Evolutionary conservation across 2,113 vertebrate genomes (phyloP).

Genomic region (Struthidea cinerea): DNA sequence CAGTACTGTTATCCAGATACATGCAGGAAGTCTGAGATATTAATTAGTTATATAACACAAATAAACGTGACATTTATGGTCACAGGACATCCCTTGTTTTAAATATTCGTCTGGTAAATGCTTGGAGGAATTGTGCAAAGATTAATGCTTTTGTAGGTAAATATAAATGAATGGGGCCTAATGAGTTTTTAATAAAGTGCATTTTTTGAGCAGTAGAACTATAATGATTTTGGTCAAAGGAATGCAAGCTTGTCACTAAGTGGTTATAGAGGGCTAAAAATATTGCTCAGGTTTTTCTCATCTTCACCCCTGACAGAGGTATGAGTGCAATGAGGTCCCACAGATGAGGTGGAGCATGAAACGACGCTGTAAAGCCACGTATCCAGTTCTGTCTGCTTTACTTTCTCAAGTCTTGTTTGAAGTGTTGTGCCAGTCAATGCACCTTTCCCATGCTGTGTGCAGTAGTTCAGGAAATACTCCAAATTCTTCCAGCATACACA

Average conservation of each 20-base stretch:
- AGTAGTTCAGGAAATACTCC: constrained; percentile 31
- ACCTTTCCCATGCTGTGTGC: background rate
- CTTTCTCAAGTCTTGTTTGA: background rate
- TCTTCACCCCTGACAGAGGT: background rate
- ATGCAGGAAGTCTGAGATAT: constrained; percentile 80
- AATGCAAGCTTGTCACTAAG: background rate
- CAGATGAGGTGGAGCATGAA: fast-evolving
- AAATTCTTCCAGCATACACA: constrained; percentile 13
- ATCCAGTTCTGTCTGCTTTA: background rate
- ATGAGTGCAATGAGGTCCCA: background rate
- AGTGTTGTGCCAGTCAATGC: background rate
- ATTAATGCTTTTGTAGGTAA: constrained; percentile 70
- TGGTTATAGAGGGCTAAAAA: background rate
- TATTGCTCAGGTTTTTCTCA: background rate
- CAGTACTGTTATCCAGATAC: constrained; percentile 79
- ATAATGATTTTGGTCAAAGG: background rate
- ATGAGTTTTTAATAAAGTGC: constrained; percentile 62
- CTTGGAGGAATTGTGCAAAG: constrained; percentile 68
- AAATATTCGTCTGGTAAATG: constrained; percentile 66
- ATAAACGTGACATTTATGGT: constrained; percentile 84
- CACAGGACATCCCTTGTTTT: constrained; percentile 70
- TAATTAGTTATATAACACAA: constrained; percentile 88
- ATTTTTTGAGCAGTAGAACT: background rate
- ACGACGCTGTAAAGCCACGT: fast-evolving
- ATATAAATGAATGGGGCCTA: constrained; percentile 56